Conservation (phyloP, 2,113 vertebrate species). For the Setophaga coronata region DNA sequence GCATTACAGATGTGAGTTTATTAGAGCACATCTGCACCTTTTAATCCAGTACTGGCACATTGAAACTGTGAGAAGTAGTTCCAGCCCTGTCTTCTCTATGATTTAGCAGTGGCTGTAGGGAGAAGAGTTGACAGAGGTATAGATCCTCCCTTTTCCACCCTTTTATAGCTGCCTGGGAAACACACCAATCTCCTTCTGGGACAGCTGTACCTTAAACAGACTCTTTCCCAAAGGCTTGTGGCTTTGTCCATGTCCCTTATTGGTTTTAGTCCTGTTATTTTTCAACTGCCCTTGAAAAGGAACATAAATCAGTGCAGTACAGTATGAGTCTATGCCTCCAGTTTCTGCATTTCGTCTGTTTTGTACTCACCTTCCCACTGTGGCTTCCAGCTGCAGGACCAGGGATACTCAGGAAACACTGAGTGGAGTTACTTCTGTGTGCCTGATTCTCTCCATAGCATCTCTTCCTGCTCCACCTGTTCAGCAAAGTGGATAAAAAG, state of each 20-base stretch:
- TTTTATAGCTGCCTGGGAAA: neutral
- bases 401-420: neutral
- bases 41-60: constrained; percentile 8
- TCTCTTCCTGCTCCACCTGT: neutral
- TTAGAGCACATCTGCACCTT: constrained; percentile 50
- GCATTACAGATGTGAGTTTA: constrained; percentile 37
- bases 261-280: neutral
- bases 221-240: neutral
- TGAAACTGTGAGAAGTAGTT: neutral
- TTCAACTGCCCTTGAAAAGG: neutral
- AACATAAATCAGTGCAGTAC: neutral
- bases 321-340: neutral
- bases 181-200: neutral
- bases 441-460: neutral
- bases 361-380: neutral
- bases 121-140: neutral
- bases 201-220: neutral
- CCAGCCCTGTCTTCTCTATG: neutral
- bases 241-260: neutral
- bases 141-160: neutral
- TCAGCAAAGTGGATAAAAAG: neutral
- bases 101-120: neutral
- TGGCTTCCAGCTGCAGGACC: neutral
- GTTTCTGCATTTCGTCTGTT: neutral
- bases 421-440: neutral